Evolutionary conservation across 2,113 vertebrate genomes (phyloP).

Genomic region (Burhinus oedicnemus): DNA sequence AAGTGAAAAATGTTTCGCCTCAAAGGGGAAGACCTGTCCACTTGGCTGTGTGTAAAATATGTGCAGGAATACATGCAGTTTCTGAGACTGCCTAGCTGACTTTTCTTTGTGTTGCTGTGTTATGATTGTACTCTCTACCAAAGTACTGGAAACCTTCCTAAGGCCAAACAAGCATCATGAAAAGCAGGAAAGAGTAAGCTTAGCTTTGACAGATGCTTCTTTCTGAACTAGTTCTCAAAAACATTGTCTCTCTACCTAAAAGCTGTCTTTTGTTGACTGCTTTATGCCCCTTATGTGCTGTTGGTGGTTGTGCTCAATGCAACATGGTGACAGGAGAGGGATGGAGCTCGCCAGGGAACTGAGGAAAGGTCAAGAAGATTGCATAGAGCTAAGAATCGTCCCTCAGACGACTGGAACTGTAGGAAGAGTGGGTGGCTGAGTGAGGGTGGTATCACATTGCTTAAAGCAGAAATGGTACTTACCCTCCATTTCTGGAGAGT

Average conservation of each 20-base stretch:
- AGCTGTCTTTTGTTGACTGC: not conserved
- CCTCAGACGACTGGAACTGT: not conserved
- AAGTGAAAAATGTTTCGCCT: slow-evolving; percentile 10
- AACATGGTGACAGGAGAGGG: not conserved
- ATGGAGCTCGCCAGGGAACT: not conserved
- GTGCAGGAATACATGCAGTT: not conserved
- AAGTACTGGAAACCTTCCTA: not conserved
- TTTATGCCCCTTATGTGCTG: not conserved
- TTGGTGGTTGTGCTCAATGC: not conserved
- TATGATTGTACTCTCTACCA: not conserved
- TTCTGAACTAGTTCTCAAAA: not conserved
- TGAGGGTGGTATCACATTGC: not conserved
- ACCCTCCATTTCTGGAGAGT: not conserved
- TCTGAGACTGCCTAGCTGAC: not conserved
- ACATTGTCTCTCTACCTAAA: not conserved
- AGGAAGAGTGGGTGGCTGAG: not conserved
- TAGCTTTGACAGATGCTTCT: not conserved
- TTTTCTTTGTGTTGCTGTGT: not conserved
- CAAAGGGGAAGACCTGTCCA: not conserved
- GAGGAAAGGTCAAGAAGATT: not conserved
- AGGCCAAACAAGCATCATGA: not conserved
- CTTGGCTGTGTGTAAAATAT: not conserved
- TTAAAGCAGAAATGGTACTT: not conserved
- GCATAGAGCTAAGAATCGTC: not conserved
- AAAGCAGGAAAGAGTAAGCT: not conserved